phyloP scores from a whole-genome alignment of 2,888 invertebrate genomes.

The Acholoe squamosa region DNA sequence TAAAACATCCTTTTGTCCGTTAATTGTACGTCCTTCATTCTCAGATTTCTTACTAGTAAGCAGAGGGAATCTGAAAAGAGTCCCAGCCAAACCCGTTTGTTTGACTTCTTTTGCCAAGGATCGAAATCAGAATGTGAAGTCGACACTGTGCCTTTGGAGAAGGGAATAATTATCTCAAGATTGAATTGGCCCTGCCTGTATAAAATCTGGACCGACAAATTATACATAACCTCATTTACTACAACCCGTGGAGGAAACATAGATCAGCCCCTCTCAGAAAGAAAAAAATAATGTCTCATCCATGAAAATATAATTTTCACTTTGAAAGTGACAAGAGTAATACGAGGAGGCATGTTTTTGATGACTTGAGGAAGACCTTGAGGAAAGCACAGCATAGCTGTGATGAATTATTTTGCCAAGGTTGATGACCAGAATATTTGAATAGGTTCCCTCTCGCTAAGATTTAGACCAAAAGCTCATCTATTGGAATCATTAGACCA shows the following conservation, averaged over 20 bases:
- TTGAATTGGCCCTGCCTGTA: background rate
- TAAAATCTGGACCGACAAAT: background rate
- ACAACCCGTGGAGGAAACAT: background rate
- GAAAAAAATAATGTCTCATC: background rate
- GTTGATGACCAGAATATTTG: too few species aligned
- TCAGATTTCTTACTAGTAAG: conserved; percentile 1
- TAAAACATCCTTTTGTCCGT: conserved; percentile 17
- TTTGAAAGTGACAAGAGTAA: background rate
- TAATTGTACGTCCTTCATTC: background rate
- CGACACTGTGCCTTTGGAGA: background rate
- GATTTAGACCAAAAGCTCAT: too few species aligned
- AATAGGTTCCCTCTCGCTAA: too few species aligned
- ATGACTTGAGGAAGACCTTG: too few species aligned
- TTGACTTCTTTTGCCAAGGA: background rate
- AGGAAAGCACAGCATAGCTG: too few species aligned
- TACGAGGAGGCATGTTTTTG: too few species aligned
- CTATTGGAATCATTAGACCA: too few species aligned
- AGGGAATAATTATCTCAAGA: background rate
- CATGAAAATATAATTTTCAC: background rate
- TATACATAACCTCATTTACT: background rate
- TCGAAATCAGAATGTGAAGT: background rate
- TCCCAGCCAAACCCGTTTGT: background rate
- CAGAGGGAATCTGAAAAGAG: background rate
- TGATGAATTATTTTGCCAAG: too few species aligned
- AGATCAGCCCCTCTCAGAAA: background rate